These are phyloP conservation scores for Caenorhabditis wallacei DNA, from an alignment of 2,888 invertebrate species.

Conservation along the genomic window DNA sequence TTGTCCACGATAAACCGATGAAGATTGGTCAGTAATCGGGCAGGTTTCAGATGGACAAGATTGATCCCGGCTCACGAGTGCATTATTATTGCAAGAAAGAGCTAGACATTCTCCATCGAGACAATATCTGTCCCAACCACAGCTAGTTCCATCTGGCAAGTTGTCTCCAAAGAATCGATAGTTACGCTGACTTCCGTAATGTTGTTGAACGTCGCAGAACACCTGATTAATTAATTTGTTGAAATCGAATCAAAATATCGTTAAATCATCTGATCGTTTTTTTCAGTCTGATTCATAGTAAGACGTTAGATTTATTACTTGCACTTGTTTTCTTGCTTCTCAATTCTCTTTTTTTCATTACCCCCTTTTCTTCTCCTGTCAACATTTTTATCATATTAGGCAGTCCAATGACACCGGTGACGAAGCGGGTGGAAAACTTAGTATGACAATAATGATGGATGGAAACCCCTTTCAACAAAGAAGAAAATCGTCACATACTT, in stretches of 20 bases:
- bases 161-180: slow-evolving; percentile 83
- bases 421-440: slow-evolving; percentile 28
- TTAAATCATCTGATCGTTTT: background rate
- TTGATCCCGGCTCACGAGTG: slow-evolving; percentile 77
- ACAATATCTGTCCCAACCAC: slow-evolving; percentile 82
- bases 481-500: slow-evolving; percentile 71
- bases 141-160: slow-evolving; percentile 83
- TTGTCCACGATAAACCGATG: slow-evolving; percentile 62
- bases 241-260: slow-evolving; percentile 25
- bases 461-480: slow-evolving; percentile 11
- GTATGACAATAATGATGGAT: slow-evolving; percentile 3
- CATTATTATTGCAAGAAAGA: slow-evolving; percentile 77
- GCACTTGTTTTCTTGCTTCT: slow-evolving; percentile 26
- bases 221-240: no score
- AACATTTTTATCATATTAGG: slow-evolving; percentile 54
- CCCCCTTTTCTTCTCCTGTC: slow-evolving; percentile 2
- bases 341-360: background rate
- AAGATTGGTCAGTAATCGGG: slow-evolving; percentile 59
- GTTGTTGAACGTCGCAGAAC: slow-evolving; percentile 82
- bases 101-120: slow-evolving; percentile 82
- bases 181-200: slow-evolving; percentile 77
- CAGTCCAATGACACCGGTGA: slow-evolving; percentile 44
- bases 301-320: slow-evolving; percentile 31
- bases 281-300: no score
- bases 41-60: slow-evolving; percentile 77